A percentile compares a stretch with the other conserved stretches of the same genome.
Evolutionary conservation across 2,888 invertebrate genomes (phyloP).

Genomic region (Cinara cedri): DNA sequence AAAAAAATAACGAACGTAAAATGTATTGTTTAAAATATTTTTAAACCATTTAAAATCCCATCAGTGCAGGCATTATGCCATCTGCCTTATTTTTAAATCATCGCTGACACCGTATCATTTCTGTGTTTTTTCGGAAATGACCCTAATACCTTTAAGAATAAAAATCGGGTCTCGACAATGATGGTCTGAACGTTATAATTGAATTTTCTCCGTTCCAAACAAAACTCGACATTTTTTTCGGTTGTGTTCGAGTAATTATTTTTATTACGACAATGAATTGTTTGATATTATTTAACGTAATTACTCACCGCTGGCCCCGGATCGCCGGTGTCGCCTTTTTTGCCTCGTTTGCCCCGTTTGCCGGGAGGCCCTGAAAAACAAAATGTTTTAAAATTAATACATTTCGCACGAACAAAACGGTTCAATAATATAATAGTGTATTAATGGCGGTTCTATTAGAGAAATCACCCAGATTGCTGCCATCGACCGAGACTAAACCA

Average conservation of each 20-base stretch:
- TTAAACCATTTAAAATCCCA: slow-evolving; percentile 43
- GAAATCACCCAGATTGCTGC: no score
- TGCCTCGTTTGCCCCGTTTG: slow-evolving; percentile 86
- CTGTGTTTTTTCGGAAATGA: no score
- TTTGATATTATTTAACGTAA: not conserved
- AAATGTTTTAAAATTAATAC: slow-evolving; percentile 63
- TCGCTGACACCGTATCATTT: no score
- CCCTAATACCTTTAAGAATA: not conserved
- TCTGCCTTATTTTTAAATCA: not conserved
- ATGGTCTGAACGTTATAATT: slow-evolving; percentile 10
- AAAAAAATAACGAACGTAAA: not conserved
- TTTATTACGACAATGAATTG: not conserved
- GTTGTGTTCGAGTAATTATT: not conserved
- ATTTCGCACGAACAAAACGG: not conserved
- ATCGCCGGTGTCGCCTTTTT: slow-evolving; percentile 85
- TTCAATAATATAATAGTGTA: not conserved
- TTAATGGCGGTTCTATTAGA: no score
- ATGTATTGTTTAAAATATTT: slow-evolving; percentile 27
- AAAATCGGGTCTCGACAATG: not conserved
- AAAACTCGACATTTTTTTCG: not conserved
- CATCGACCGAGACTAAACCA: no score
- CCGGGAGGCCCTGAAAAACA: slow-evolving; percentile 86
- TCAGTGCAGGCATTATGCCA: slow-evolving; percentile 22
- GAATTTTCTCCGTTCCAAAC: slow-evolving; percentile 37
- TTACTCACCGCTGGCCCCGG: slow-evolving; percentile 78